Conservation (phyloP, 2,113 vertebrate species). For the Malurus elegans region DNA sequence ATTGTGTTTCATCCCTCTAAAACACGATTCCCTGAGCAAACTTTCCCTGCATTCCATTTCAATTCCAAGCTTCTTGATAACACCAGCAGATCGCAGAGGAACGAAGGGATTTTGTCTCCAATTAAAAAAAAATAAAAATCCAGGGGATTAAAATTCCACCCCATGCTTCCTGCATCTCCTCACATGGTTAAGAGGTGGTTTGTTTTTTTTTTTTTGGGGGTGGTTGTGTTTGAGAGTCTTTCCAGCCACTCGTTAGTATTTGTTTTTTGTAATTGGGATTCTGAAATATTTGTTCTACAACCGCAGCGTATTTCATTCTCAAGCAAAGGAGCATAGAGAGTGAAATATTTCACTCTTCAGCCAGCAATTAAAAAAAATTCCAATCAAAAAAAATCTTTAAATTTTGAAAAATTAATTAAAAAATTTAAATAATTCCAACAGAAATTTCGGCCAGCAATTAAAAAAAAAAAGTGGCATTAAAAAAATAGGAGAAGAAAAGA, state of each 20-base stretch:
- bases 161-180: not conserved
- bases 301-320: not conserved
- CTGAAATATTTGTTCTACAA: not conserved
- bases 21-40: constrained; percentile 25
- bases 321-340: not conserved
- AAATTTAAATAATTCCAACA: too few relatives aligned
- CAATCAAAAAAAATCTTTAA: too few relatives aligned
- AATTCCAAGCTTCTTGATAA: not conserved
- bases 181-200: not conserved
- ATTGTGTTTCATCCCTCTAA: constrained; percentile 21
- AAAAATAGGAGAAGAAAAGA: not conserved
- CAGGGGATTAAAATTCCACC: not conserved
- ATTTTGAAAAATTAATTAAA: too few relatives aligned
- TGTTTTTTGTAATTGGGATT: not conserved
- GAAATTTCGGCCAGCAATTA: not conserved
- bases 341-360: not conserved
- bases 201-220: not conserved
- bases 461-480: not conserved
- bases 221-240: not conserved
- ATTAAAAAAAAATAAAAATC: not conserved
- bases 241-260: not conserved
- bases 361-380: not conserved
- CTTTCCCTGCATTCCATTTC: not conserved
- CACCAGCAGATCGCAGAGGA: not conserved
- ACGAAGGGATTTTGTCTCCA: constrained; percentile 18